These are phyloP conservation scores for Lapara coniferarum DNA, from an alignment of 2,888 invertebrate species.

Conservation along the genomic window DNA sequence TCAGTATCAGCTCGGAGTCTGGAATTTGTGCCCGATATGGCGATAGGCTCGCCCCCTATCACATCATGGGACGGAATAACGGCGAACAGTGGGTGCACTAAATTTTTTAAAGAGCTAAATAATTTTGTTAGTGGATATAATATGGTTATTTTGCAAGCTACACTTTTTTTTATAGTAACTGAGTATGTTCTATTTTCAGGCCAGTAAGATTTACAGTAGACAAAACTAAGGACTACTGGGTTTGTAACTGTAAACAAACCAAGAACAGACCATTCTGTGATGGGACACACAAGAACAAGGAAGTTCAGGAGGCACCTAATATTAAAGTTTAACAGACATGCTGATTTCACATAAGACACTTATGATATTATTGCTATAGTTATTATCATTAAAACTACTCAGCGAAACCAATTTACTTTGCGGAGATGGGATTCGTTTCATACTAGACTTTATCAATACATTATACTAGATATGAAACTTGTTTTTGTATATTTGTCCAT, in stretches of 20 bases:
- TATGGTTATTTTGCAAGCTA: no score
- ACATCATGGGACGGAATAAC: no score
- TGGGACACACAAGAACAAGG: constrained; percentile 92
- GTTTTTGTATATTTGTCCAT: not conserved
- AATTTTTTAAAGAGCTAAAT: no score
- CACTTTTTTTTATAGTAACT: no score
- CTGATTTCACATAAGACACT: not conserved
- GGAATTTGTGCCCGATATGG: no score
- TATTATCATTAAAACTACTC: constrained; percentile 3
- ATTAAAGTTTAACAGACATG: constrained; percentile 50
- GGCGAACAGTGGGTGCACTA: no score
- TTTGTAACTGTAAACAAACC: constrained; percentile 99
- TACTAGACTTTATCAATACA: not conserved
- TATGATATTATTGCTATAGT: constrained; percentile 25
- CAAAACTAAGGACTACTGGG: constrained; percentile 95
- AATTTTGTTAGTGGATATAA: no score
- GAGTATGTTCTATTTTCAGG: constrained; percentile 60
- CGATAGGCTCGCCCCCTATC: no score
- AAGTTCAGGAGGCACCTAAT: constrained; percentile 85
- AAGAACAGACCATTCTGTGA: constrained; percentile 97
- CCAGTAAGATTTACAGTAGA: constrained; percentile 93
- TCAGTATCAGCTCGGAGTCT: no score
- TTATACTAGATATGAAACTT: not conserved
- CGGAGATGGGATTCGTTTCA: not conserved
- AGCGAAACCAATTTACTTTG: not conserved